A percentile compares a stretch with the other conserved stretches of the same genome.
These are phyloP conservation scores for Polymixis flavicincta DNA, from an alignment of 2,888 invertebrate species.

Conservation along the genomic window DNA sequence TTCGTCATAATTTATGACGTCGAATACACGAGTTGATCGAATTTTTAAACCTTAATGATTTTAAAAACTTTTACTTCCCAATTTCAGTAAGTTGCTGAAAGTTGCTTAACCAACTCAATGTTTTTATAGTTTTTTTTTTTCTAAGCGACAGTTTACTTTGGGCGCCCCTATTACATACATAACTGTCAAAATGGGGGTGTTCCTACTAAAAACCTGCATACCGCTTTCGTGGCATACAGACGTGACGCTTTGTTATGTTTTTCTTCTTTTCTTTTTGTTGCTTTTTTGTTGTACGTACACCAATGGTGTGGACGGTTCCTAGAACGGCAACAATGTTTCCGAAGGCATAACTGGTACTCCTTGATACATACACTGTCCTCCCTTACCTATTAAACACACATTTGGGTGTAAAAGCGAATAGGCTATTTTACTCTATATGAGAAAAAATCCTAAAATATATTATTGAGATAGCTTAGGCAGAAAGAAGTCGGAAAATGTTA, in stretches of 20 bases:
- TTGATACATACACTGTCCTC: neutral
- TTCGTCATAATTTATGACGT: neutral
- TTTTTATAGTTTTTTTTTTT: neutral
- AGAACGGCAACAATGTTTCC: neutral
- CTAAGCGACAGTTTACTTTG: too few relatives aligned
- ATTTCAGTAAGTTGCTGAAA: neutral
- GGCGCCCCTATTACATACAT: neutral
- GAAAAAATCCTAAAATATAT: too few relatives aligned
- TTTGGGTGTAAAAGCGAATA: neutral
- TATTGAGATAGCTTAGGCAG: too few relatives aligned
- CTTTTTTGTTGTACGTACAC: too few relatives aligned
- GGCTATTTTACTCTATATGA: too few relatives aligned
- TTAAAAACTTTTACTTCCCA: neutral
- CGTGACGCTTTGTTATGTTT: neutral
- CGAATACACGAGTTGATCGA: neutral
- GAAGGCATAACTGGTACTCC: neutral
- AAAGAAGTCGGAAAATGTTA: too few relatives aligned
- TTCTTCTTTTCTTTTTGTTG: neutral
- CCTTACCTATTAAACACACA: neutral
- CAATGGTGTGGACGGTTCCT: neutral
- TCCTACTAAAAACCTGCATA: neutral
- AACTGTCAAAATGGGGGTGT: neutral
- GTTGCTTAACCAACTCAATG: neutral
- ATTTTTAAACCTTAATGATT: neutral
- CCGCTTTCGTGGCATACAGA: too few relatives aligned